phyloP scores from a whole-genome alignment of 2,888 invertebrate species.

The Monoplex corrugatus region DNA sequence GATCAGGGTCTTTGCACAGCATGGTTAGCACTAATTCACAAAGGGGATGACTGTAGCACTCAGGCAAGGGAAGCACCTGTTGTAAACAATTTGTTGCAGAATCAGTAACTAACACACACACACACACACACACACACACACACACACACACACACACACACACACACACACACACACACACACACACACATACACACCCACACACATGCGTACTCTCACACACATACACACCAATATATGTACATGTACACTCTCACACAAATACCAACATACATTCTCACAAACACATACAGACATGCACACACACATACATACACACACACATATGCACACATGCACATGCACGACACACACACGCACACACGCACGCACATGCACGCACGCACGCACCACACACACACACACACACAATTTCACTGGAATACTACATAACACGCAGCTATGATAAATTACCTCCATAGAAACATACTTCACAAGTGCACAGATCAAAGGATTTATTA shows the following conservation, averaged over 20 bases:
- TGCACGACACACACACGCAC: not conserved
- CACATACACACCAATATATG: not conserved
- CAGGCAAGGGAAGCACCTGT: conserved; percentile 47
- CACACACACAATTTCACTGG: too few species aligned
- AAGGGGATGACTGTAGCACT: conserved; percentile 43
- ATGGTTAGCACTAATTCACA: conserved; percentile 38
- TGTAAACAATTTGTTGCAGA: too few species aligned
- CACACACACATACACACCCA: not conserved
- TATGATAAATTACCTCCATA: too few species aligned
- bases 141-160: not conserved
- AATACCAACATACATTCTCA: not conserved
- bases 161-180: not conserved
- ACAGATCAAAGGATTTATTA: too few species aligned
- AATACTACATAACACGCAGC: too few species aligned
- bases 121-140: not conserved
- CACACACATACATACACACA: not conserved
- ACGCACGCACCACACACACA: not conserved
- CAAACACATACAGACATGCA: not conserved
- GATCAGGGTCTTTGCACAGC: conserved; percentile 49
- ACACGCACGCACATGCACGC: not conserved
- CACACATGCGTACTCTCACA: not conserved
- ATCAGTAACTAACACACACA: not conserved
- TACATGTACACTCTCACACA: not conserved
- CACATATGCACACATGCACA: not conserved
- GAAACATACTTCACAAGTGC: too few species aligned